Evolutionary conservation across 2,113 vertebrate genomes (phyloP), one percentile per base, ranked within the genome.

Genomic region (Parus major): DNA sequence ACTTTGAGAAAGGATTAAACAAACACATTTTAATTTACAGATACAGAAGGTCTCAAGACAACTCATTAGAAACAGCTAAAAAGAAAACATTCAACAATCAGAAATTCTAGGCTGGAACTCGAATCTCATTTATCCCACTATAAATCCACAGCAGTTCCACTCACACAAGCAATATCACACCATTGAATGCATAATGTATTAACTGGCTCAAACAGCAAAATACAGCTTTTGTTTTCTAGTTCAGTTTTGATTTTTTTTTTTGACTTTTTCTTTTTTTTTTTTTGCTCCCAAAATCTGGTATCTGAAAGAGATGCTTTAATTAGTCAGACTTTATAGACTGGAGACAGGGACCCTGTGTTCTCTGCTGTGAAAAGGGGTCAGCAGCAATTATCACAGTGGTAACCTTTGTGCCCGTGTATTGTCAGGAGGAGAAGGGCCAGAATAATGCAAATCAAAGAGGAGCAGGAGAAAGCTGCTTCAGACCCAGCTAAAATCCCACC

Each of bases 381-480:
- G 72, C 68, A 93, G 90, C 85, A 95, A 97, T 96, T 97, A 96
- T 83, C 92, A 92, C 93, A 94, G 94, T 86, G 82, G 90, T 95
- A 93, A 96, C 95, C 90, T 96, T 60, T 90, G 71, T 83, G 68
- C 71, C 76, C 36, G 3, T 55, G 69, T 68, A 66, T 56, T 94
- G 95, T 93, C 96, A 96, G 93, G 82, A 93, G 95, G 82, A 94
- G 79, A 91, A 94, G 92, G 90, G 72, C 44, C 88, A 83, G 76
- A 39, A 92, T 92, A 96, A 94, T 84, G 83, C 86, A 92, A 95
- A 93, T 83, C 72, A 81, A 90, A 94, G 91, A 96, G 47, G 72
- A 83, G 91, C 76, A 81, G 64, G 69, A 93, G 69, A 92, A 95
- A 95, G 89, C 82, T 78, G 44, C 64, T 90, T 88, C 68, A 86